Evolutionary conservation across 2,888 invertebrate species (phyloP), one percentile per base, ranked within the genome.

Genomic region (Tridacna crocea): DNA sequence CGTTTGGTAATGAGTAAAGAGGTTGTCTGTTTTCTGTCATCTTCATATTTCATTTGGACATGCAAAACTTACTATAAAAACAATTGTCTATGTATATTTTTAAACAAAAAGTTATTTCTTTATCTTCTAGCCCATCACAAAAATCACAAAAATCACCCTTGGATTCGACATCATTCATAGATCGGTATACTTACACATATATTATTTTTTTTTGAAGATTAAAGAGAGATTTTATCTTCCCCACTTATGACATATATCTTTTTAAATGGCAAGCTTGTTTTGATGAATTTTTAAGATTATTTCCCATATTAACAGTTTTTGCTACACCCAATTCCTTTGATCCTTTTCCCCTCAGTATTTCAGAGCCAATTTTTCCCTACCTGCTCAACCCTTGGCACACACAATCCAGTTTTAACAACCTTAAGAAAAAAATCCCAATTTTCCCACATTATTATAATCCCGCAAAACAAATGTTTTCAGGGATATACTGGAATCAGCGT

Each of bases 241-340:
- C 61, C 4, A 2, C 36, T 8, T 36, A 8, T 36, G 36, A 51
- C n/a, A 46, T n/a, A 19, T 70, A 27, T 51, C 10, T 36, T 47
- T 47, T n/a, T 47, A 3, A n/a, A 36, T 46, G 46, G 46, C 15
- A 19, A 51, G 70, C 70, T 70, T 51, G 70, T 51, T 70, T 55
- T 55, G 55, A 55, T 15, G 11, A 55, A 6, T 55, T 47, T 48
- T 22, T 26, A 70, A 12, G 24, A 17, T 51, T 70, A 4, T 51
- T 6, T 55, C 70, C 60, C 60, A 51, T 68, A 74, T 75, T 79
- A 55, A 79, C 72, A 27, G 19, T 72, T 17, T 70, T 51, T 51
- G n/a, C 17, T 4, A 24, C 13, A 61, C 61, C 36, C 8, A 8
- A 4, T 36, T 36, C 2, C 36, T 36, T 8, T 36, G 8, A 36